phyloP scores from a whole-genome alignment of 2,797 vertebrate genomes.

The Sebastolobus altivelis region DNA sequence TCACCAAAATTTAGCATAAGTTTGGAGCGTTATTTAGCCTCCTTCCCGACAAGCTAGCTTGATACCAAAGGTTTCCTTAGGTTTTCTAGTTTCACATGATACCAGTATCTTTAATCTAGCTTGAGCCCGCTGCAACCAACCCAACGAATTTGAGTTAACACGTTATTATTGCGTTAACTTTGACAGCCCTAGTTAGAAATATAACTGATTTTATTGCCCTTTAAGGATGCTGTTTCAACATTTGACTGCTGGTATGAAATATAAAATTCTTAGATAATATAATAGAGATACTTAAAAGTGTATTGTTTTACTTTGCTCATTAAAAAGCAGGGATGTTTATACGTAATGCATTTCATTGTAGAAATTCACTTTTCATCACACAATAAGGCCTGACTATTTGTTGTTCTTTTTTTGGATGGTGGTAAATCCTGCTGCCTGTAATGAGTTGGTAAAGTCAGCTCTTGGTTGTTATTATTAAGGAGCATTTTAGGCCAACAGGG shows the following conservation, averaged over 20 bases:
- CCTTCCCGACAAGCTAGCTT: too few species aligned
- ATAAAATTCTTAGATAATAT: not conserved
- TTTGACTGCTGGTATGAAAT: not conserved
- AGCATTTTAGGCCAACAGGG: constrained; percentile 62
- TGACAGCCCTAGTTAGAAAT: not conserved
- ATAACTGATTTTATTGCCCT: not conserved
- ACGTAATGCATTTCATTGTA: not conserved
- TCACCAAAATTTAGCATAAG: too few species aligned
- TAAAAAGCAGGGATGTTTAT: not conserved
- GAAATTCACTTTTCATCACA: not conserved
- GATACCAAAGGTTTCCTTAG: too few species aligned
- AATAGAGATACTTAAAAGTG: not conserved
- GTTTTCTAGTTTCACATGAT: too few species aligned
- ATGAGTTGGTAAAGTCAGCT: not conserved
- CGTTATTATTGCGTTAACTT: too few species aligned
- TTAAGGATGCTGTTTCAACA: not conserved
- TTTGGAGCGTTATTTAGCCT: too few species aligned
- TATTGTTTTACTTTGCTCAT: not conserved
- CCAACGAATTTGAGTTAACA: too few species aligned
- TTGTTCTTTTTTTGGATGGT: not conserved
- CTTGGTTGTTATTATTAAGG: not conserved
- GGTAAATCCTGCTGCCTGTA: not conserved
- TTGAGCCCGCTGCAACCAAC: too few species aligned
- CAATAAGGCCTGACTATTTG: not conserved
- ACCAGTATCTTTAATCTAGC: too few species aligned